Evolutionary conservation across 2,113 vertebrate species (phyloP).

Genomic region (Orycteropus afer): DNA sequence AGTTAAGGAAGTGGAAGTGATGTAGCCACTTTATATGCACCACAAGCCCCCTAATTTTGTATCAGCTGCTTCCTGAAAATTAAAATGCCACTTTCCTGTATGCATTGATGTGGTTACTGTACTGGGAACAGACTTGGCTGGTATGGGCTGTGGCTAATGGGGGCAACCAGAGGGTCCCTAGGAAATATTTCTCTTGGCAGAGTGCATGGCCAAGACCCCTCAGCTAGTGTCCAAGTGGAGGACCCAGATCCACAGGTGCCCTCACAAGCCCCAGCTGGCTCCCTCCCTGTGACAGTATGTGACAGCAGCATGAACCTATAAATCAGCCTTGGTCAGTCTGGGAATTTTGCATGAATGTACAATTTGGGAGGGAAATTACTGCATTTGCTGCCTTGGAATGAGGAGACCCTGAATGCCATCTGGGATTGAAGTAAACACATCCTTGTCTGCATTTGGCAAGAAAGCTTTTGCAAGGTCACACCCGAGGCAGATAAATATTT

Average conservation of each 20-base stretch:
- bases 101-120: background rate
- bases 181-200: background rate
- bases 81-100: background rate
- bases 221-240: background rate
- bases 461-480: background rate
- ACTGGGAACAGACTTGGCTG: background rate
- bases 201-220: background rate
- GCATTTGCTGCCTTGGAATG: background rate
- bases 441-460: background rate
- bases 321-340: background rate
- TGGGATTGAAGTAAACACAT: background rate
- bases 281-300: background rate
- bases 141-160: background rate
- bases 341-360: background rate
- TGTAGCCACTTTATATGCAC: background rate
- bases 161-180: background rate
- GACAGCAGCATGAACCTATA: fast-evolving
- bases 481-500: background rate
- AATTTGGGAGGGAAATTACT: background rate
- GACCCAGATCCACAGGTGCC: background rate
- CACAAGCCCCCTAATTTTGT: background rate
- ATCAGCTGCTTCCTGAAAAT: background rate
- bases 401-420: background rate
- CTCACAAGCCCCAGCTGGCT: background rate
- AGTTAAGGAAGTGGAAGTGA: background rate